These are phyloP conservation scores for Thaumatotibia leucotreta DNA, from an alignment of 1,140 invertebrate genomes.

Conservation along the genomic window DNA sequence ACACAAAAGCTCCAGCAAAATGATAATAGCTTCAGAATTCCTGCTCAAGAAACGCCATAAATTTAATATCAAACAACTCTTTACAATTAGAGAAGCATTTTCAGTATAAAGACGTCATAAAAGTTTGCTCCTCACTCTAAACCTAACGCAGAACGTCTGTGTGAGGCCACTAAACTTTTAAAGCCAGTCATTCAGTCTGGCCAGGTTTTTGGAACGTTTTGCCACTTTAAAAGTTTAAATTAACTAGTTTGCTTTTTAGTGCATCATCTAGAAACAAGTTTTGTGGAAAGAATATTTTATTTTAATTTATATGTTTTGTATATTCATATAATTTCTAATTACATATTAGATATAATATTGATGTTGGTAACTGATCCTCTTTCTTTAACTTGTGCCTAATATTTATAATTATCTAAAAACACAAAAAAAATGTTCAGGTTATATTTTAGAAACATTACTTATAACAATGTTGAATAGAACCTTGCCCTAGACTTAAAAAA, in stretches of 20 bases:
- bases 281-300: too few relatives aligned
- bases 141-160: not conserved
- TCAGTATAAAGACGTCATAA: not conserved
- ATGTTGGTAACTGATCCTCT: too few relatives aligned
- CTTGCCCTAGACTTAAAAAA: too few relatives aligned
- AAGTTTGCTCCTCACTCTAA: not conserved
- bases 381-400: too few relatives aligned
- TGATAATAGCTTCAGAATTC: not conserved
- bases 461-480: too few relatives aligned
- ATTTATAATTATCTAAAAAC: too few relatives aligned
- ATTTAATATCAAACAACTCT: conserved; percentile 3
- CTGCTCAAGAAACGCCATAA: not conserved
- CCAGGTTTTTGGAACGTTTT: not conserved
- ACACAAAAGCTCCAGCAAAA: not conserved
- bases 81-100: not conserved
- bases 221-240: not conserved
- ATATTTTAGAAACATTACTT: too few relatives aligned
- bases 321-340: not conserved
- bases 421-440: too few relatives aligned
- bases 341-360: too few relatives aligned
- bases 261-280: not conserved
- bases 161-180: not conserved
- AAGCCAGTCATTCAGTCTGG: not conserved
- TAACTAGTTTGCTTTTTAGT: not conserved
- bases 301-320: too few relatives aligned